phyloP scores from a whole-genome alignment of 2,888 invertebrate species.

The Phoenoteleia sp. region DNA sequence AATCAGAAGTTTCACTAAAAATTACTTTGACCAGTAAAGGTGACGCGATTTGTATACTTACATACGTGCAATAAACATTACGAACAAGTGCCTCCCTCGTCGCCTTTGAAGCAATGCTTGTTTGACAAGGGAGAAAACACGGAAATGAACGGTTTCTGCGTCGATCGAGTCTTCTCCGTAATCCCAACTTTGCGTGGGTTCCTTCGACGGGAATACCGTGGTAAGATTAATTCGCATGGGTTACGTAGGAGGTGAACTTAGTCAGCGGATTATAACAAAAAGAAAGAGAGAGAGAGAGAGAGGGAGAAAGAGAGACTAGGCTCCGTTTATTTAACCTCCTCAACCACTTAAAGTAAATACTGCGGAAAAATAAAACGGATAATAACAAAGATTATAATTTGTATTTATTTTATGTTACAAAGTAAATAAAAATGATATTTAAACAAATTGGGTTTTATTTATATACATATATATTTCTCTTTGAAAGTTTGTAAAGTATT shows the following conservation, averaged over 20 bases:
- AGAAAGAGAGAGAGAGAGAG: slow-evolving; percentile 7
- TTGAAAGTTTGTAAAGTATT: too few relatives aligned
- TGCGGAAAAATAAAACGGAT: too few relatives aligned
- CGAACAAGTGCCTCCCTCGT: slow-evolving; percentile 60
- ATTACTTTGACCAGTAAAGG: slow-evolving; percentile 1
- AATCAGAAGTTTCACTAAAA: neutral
- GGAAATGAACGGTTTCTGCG: slow-evolving; percentile 73
- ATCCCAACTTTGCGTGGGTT: slow-evolving; percentile 71
- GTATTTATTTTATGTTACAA: too few relatives aligned
- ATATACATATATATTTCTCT: too few relatives aligned
- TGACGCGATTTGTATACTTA: slow-evolving; percentile 44
- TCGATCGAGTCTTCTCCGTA: slow-evolving; percentile 70
- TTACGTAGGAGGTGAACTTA: slow-evolving; percentile 79
- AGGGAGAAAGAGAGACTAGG: slow-evolving; percentile 3
- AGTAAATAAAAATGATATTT: too few relatives aligned
- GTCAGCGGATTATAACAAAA: slow-evolving; percentile 56
- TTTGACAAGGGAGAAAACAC: slow-evolving; percentile 73
- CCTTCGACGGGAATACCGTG: slow-evolving; percentile 62
- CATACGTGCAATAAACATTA: slow-evolving; percentile 44
- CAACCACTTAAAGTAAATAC: too few relatives aligned
- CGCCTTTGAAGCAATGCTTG: slow-evolving; percentile 56
- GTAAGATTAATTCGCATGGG: slow-evolving; percentile 74
- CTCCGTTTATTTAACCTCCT: too few relatives aligned
- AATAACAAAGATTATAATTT: too few relatives aligned
- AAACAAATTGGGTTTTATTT: too few relatives aligned